phyloP scores from a whole-genome alignment of 2,797 vertebrate species.

The Microcaecilia unicolor region DNA sequence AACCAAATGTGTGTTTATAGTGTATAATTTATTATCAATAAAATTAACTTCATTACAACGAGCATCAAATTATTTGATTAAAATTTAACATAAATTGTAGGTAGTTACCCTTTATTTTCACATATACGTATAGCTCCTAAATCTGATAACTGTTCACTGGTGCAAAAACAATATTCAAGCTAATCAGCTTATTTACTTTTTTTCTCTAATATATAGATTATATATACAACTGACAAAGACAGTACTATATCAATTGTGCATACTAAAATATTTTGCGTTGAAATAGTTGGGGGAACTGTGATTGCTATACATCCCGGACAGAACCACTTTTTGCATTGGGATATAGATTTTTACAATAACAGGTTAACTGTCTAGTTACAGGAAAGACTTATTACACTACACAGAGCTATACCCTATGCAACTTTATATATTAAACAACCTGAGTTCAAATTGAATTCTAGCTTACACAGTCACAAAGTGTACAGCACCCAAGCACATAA shows the following conservation, averaged over 20 bases:
- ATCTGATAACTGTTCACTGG: conserved; percentile 43
- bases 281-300: conserved; percentile 26
- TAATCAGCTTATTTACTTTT: conserved; percentile 34
- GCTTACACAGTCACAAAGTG: conserved; percentile 71
- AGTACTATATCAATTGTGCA: conserved; percentile 30
- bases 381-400: conserved; percentile 51
- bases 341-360: conserved; percentile 39
- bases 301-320: conserved; percentile 23
- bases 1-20: conserved; percentile 51
- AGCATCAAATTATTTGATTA: conserved; percentile 46
- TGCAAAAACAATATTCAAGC: conserved; percentile 55
- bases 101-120: conserved; percentile 58
- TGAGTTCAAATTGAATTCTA: conserved; percentile 72
- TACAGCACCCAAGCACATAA: conserved; percentile 68
- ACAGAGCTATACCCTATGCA: conserved; percentile 69
- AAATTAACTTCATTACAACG: conserved; percentile 64
- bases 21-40: conserved; percentile 72
- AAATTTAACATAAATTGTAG: conserved; percentile 62
- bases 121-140: conserved; percentile 57
- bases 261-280: conserved; percentile 36
- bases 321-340: not conserved
- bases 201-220: conserved; percentile 40
- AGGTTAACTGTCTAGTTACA: conserved; percentile 53
- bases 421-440: conserved; percentile 63
- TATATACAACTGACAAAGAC: conserved; percentile 44